Conservation (phyloP, 1,140 invertebrate species). For the Heliconius eleuchia region DNA sequence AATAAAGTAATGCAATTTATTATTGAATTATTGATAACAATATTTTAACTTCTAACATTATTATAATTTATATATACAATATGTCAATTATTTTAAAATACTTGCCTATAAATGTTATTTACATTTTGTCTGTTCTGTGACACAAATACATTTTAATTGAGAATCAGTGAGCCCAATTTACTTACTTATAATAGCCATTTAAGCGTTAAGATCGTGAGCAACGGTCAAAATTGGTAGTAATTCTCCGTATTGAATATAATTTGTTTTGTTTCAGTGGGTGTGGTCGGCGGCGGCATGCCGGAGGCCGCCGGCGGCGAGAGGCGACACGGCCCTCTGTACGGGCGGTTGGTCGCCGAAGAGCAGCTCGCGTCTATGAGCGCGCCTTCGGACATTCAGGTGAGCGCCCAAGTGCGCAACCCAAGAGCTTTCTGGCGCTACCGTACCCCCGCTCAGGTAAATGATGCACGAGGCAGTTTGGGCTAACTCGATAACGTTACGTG, state of each 20-base stretch:
- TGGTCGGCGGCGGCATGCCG: conserved; percentile 78
- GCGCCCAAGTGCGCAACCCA: conserved; percentile 88
- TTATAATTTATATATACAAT: no score
- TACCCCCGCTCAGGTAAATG: conserved; percentile 84
- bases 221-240: neutral
- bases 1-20: no score
- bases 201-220: neutral
- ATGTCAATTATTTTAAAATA: no score
- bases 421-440: conserved; percentile 94
- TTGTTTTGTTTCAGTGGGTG: conserved; percentile 71
- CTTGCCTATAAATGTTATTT: no score
- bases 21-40: no score
- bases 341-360: conserved; percentile 93
- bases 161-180: no score
- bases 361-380: conserved; percentile 86
- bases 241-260: conserved; percentile 8
- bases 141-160: no score
- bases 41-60: no score
- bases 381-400: conserved; percentile 88
- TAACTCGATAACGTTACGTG: conserved; percentile 20
- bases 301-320: conserved; percentile 79
- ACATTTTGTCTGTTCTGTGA: no score
- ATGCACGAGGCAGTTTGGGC: conserved; percentile 76
- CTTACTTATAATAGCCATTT: neutral
- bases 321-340: conserved; percentile 90